Base-by-base conservation (phyloP, 1,140 invertebrate genomes). In the Drosophila simulans region DNA sequence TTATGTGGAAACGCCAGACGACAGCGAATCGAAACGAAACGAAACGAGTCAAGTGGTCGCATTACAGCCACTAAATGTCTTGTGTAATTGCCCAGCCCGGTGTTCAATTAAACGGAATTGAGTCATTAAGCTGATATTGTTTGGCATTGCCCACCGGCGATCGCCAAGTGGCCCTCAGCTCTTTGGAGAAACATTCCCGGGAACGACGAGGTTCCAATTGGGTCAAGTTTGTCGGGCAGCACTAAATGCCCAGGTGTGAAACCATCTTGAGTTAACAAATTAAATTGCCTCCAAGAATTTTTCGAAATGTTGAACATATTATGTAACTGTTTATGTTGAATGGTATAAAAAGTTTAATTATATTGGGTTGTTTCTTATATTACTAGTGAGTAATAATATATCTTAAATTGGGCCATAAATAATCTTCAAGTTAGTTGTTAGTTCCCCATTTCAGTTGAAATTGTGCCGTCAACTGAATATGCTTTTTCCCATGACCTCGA, bases 401-500 rank as follows among this genome's bases (percentile, higher is more conserved):
- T 27, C 25, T 27, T 5, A 22, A 22, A 22, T 22, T 22, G 20
- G 20, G 20, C 20, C 20, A 22, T 22, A 22, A 22, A 22, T 22
- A 22, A 22, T 22, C 20, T 3, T 2, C 20, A 0, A 22, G 20
- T 22, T 22, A 22, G 20, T 22, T 20, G 17, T 0, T 17, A 17
- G 17, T 17, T 17, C 17, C 7, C 7, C 27, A 31, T 31, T 31
- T 31, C 2, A 8, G 31, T 8, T 10, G 27, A 2, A 31, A 27
- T 27, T 27, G 25, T 27, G 25, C 5, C 5, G 20, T 22, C 20
- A 22, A 66, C 66, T 59, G 46, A 39, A 84, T 53, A 71, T 71
- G 45, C 39, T 70, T 80, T 86, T 88, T 85, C 84, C 84, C 84
- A 88, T 88, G 84, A 88, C 84, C 84, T 88, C 84, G 84, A 89